Evolutionary conservation across 2,797 vertebrate genomes (phyloP).

Genomic region (Selene dorsalis): DNA sequence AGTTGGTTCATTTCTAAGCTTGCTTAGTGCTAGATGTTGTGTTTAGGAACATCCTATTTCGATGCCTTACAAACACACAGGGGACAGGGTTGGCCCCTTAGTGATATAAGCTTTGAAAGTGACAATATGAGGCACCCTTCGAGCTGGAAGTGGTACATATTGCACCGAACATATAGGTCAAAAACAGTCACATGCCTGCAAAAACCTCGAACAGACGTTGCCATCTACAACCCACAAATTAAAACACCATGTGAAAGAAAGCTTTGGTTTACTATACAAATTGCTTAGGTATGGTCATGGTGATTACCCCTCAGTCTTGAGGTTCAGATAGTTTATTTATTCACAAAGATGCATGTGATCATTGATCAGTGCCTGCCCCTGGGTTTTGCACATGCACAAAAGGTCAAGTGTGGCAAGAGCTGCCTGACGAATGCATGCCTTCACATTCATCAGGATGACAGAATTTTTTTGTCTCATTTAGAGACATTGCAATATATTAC

Average conservation of each 20-base stretch:
- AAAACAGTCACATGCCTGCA: background rate
- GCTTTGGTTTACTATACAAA: background rate
- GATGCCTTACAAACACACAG: background rate
- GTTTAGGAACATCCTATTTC: background rate
- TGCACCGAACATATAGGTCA: background rate
- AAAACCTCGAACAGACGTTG: background rate
- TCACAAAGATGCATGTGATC: too few species aligned
- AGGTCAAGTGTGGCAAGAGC: background rate
- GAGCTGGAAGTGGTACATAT: background rate
- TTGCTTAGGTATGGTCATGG: background rate
- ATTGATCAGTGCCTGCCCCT: too few species aligned
- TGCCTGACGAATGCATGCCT: background rate
- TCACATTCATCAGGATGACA: background rate
- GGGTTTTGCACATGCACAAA: background rate
- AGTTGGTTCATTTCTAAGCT: too few species aligned
- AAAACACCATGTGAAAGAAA: background rate
- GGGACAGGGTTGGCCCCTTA: background rate
- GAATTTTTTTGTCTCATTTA: background rate
- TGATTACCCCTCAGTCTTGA: too few species aligned
- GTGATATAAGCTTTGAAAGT: constrained; percentile 9
- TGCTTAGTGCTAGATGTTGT: background rate
- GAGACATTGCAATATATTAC: background rate
- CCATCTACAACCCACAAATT: background rate
- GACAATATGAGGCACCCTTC: background rate
- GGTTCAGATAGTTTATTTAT: too few species aligned